Conservation (phyloP, 1,140 invertebrate species). For the Rhagoletis zephyria region DNA sequence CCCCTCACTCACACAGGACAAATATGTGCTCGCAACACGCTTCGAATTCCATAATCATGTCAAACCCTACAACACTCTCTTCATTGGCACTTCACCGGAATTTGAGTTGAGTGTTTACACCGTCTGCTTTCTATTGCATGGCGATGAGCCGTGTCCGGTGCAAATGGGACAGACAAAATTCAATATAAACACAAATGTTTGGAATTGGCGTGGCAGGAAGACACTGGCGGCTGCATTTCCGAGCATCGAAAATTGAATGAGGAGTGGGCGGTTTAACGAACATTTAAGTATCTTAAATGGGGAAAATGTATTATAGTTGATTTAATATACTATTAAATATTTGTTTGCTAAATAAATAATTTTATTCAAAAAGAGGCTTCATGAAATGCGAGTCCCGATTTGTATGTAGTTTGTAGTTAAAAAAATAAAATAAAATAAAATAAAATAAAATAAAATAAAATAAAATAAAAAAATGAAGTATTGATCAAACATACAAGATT, state of each 20-base stretch:
- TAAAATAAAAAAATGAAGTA: too few species aligned
- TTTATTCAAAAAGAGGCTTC: too few species aligned
- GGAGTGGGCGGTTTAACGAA: too few species aligned
- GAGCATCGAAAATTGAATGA: constrained; percentile 74
- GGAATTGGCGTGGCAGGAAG: constrained; percentile 81
- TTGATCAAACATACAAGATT: too few species aligned
- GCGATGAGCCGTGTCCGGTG: constrained; percentile 81
- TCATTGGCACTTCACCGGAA: constrained; percentile 93
- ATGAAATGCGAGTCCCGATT: too few species aligned
- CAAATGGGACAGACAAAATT: constrained; percentile 80
- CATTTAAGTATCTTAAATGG: too few species aligned
- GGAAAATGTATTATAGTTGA: too few species aligned
- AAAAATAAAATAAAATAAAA: too few species aligned
- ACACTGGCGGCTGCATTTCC: constrained; percentile 85
- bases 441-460: too few species aligned
- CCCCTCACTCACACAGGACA: constrained; percentile 58
- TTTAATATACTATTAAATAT: too few species aligned
- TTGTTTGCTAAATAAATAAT: too few species aligned
- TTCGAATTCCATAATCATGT: constrained; percentile 81
- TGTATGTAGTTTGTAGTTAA: too few species aligned
- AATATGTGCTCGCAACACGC: constrained; percentile 74
- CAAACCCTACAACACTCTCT: constrained; percentile 85
- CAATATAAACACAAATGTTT: constrained; percentile 81
- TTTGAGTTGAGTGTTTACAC: constrained; percentile 93
- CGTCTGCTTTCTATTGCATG: constrained; percentile 83